phyloP scores from a whole-genome alignment of 2,113 vertebrate species.

The Acrocephalus arundinaceus region DNA sequence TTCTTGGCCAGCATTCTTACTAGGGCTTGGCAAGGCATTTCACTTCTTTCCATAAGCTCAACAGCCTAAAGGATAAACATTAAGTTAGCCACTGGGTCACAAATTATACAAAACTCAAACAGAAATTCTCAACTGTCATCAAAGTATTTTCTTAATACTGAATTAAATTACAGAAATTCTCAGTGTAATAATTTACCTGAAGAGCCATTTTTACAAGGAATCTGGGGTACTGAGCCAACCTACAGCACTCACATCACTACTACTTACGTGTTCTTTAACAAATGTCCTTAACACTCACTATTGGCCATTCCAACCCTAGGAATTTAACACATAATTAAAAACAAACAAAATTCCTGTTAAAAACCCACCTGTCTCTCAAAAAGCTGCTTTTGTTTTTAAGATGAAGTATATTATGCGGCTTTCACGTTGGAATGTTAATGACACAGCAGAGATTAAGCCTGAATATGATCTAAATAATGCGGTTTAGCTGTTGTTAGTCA shows the following conservation, averaged over 20 bases:
- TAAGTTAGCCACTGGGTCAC: background rate
- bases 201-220: background rate
- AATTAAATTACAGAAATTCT: background rate
- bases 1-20: constrained; percentile 97
- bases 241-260: background rate
- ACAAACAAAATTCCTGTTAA: background rate
- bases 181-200: background rate
- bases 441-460: background rate
- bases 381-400: background rate
- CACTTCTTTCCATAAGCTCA: constrained; percentile 88
- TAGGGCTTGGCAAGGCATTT: constrained; percentile 95
- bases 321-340: background rate
- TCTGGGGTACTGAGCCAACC: background rate
- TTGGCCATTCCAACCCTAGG: background rate
- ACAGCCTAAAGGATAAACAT: constrained; percentile 78
- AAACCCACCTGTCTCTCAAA: background rate
- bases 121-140: background rate
- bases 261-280: background rate
- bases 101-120: background rate
- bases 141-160: background rate
- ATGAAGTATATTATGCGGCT: background rate
- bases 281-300: background rate
- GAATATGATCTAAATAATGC: background rate
- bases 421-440: background rate
- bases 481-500: background rate